A percentile compares a stretch with the other conserved stretches of the same genome.
Evolutionary conservation across 2,113 vertebrate genomes (phyloP).

Genomic region (Ciconia maguari): DNA sequence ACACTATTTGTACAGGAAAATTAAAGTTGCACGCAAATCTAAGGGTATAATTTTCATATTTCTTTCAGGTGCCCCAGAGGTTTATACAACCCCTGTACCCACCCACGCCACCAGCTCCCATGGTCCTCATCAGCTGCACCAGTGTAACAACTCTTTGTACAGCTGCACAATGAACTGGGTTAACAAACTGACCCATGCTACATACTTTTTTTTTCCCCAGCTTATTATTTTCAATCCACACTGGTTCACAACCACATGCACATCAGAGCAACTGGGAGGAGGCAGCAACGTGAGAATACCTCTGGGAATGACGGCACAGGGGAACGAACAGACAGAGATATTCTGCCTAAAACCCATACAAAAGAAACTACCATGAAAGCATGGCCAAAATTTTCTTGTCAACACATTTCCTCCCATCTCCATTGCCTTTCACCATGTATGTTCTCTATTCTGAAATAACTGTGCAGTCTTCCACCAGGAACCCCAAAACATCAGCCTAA

Average conservation of each 20-base stretch:
- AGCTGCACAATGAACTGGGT: background rate
- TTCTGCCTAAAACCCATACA: background rate
- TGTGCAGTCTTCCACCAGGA: background rate
- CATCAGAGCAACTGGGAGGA: background rate
- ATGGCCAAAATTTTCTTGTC: background rate
- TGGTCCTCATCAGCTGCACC: background rate
- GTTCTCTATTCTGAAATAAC: background rate
- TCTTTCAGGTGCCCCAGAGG: background rate
- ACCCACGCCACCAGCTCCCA: background rate
- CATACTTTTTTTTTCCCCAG: accelerated
- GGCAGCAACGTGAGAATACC: background rate
- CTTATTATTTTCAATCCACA: background rate
- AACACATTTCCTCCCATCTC: background rate
- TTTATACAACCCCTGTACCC: background rate
- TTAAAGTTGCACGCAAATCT: background rate
- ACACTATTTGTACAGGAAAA: background rate
- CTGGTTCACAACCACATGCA: background rate
- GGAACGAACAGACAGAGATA: background rate
- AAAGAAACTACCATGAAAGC: background rate
- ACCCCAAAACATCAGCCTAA: background rate
- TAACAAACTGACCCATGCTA: background rate
- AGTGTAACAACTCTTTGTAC: background rate
- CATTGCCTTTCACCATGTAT: background rate
- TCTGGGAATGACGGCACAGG: background rate
- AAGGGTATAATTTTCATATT: background rate